Evolutionary conservation across 2,797 vertebrate species (phyloP).

Genomic region (Artibeus lituratus): DNA sequence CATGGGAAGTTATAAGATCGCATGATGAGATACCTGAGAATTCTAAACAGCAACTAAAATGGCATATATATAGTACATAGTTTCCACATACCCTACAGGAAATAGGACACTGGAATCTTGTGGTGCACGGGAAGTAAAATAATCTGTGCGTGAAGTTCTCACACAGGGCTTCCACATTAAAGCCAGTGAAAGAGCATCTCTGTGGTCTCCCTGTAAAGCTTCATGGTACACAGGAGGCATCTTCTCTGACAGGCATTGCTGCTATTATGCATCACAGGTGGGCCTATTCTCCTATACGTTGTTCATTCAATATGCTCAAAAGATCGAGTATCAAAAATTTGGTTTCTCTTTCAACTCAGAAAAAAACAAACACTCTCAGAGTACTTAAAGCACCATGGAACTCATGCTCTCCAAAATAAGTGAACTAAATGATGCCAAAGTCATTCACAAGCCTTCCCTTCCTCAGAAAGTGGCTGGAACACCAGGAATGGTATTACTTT

Average conservation of each 20-base stretch:
- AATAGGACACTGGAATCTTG: background rate
- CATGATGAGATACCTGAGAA: background rate
- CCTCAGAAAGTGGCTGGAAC: background rate
- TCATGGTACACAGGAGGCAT: background rate
- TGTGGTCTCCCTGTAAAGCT: background rate
- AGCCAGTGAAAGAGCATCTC: background rate
- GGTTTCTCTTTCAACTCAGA: background rate
- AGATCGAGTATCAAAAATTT: background rate
- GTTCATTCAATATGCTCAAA: background rate
- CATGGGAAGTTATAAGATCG: background rate
- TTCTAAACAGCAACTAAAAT: background rate
- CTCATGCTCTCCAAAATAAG: background rate
- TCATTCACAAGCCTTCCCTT: background rate
- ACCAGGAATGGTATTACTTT: background rate
- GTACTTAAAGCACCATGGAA: background rate
- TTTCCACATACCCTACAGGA: background rate
- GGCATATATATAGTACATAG: background rate
- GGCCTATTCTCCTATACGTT: background rate
- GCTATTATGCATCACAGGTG: background rate
- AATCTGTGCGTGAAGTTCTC: background rate
- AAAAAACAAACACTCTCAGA: background rate
- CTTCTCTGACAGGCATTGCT: background rate
- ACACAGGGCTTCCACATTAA: background rate
- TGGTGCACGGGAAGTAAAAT: background rate
- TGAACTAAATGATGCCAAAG: background rate